Conservation (phyloP, 2,888 invertebrate species). For the Timema podura region DNA sequence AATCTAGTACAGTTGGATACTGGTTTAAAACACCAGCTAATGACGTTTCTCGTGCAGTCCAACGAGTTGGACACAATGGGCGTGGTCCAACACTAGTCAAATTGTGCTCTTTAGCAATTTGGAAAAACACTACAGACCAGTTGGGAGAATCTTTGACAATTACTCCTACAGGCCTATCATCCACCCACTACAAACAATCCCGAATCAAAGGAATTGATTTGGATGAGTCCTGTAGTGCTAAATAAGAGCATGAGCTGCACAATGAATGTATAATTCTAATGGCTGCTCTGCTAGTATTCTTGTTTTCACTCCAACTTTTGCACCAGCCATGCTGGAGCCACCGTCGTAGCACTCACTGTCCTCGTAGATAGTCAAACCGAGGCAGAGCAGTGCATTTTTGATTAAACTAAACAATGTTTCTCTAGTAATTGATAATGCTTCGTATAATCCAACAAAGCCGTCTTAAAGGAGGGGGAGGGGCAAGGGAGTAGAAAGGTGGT, state of each 20-base stretch:
- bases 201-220: not conserved
- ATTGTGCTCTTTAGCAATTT: not conserved
- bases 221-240: not conserved
- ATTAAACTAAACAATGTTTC: too few species aligned
- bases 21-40: not conserved
- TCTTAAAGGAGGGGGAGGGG: too few species aligned
- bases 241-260: not conserved
- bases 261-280: not conserved
- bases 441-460: too few species aligned
- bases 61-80: constrained; percentile 8
- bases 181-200: not conserved
- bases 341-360: not conserved
- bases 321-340: not conserved
- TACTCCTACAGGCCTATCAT: not conserved
- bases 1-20: too few species aligned
- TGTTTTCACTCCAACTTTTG: not conserved
- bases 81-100: not conserved
- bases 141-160: not conserved
- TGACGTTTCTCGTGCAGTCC: not conserved
- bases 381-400: too few species aligned
- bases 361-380: too few species aligned
- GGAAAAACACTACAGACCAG: not conserved
- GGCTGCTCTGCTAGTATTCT: constrained; percentile 1
- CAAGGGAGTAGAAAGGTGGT: too few species aligned
- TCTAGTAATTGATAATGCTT: too few species aligned